Conservation (phyloP, 2,113 vertebrate species). For the Albula glossodonta region DNA sequence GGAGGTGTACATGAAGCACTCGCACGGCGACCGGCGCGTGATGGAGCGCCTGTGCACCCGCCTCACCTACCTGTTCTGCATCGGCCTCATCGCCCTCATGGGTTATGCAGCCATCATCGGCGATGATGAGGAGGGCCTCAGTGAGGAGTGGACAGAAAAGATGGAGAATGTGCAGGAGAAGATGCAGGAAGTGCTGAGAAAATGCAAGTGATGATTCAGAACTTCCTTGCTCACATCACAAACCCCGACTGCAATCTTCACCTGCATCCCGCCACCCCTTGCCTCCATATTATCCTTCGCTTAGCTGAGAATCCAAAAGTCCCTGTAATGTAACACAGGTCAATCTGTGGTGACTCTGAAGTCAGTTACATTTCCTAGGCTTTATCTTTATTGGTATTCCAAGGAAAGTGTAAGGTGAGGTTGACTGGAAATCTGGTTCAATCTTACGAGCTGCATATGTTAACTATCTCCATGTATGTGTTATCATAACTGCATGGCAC, state of each 20-base stretch:
- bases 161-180: slow-evolving; percentile 68
- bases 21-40: slow-evolving; percentile 53
- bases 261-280: not conserved
- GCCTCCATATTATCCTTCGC: not conserved
- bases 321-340: not conserved
- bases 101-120: slow-evolving; percentile 68
- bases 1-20: slow-evolving; percentile 71
- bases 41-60: slow-evolving; percentile 74
- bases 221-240: not conserved
- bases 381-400: not conserved
- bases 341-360: not conserved
- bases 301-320: not conserved
- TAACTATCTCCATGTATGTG: not conserved
- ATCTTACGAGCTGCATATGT: too few species aligned
- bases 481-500: not conserved
- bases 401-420: not conserved
- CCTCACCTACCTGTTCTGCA: slow-evolving; percentile 76
- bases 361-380: not conserved
- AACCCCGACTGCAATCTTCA: slow-evolving; percentile 36
- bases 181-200: slow-evolving; percentile 68
- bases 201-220: slow-evolving; percentile 59
- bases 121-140: slow-evolving; percentile 68
- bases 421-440: not conserved
- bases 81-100: slow-evolving; percentile 75
- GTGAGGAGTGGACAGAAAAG: slow-evolving; percentile 70